phyloP scores from a whole-genome alignment of 2,113 vertebrate species.

The Nycticebus coucang region DNA sequence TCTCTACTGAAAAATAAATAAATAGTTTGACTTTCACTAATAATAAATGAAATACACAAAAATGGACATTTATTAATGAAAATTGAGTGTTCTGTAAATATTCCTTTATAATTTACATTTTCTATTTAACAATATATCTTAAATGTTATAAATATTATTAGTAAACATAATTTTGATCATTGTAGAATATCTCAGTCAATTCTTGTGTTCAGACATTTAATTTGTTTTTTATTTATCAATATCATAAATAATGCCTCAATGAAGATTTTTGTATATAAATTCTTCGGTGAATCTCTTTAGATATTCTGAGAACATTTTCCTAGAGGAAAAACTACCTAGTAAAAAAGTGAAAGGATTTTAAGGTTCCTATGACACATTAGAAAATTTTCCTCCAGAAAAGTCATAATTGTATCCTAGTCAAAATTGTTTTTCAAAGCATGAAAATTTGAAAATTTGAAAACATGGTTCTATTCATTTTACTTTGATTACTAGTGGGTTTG shows the following conservation, averaged over 20 bases:
- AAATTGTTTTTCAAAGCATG: background rate
- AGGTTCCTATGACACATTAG: background rate
- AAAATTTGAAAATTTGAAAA: constrained; percentile 12
- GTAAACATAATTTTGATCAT: background rate
- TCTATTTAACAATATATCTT: background rate
- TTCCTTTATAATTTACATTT: background rate
- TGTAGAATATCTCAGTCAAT: background rate
- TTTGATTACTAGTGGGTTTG: background rate
- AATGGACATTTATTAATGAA: background rate
- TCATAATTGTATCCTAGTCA: background rate
- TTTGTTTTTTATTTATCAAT: constrained; percentile 30
- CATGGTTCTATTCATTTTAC: background rate
- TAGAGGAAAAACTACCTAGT: constrained; percentile 13
- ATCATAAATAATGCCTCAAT: background rate
- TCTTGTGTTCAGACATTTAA: background rate
- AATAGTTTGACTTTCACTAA: no score
- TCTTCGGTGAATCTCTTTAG: background rate
- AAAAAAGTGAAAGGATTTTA: background rate
- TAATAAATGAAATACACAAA: background rate
- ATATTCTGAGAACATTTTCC: constrained; percentile 10
- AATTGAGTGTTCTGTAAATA: background rate
- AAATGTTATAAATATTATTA: background rate
- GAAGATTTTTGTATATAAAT: background rate
- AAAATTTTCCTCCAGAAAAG: background rate
- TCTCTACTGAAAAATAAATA: no score